phyloP scores from a whole-genome alignment of 2,888 invertebrate genomes.

The Tachina lurida region DNA sequence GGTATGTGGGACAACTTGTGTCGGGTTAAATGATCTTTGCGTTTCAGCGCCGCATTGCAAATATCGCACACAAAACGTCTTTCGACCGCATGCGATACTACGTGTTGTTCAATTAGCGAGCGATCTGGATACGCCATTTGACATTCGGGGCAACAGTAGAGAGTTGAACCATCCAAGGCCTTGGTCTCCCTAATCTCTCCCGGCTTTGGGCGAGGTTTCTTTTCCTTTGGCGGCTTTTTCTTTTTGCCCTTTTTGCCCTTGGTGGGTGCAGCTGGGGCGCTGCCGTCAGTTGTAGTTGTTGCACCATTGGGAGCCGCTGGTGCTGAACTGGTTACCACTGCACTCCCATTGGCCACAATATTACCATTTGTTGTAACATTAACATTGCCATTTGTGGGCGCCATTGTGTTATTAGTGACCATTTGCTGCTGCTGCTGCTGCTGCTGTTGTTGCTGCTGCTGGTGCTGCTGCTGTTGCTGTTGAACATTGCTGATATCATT shows the following conservation, averaged over 20 bases:
- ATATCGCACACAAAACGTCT: constrained; percentile 94
- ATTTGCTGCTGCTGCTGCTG: constrained; percentile 59
- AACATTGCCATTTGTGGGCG: constrained; percentile 73
- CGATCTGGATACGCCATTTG: constrained; percentile 95
- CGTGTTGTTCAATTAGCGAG: constrained; percentile 91
- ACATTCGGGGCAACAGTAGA: constrained; percentile 94
- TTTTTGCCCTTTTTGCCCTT: constrained; percentile 83
- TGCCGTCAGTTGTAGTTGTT: constrained; percentile 82
- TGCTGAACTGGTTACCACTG: constrained; percentile 83
- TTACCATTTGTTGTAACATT: constrained; percentile 73
- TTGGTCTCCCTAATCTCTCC: constrained; percentile 84
- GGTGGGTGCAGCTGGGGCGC: constrained; percentile 82
- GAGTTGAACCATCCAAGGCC: constrained; percentile 90
- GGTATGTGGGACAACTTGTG: constrained; percentile 95
- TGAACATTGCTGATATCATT: constrained; percentile 76
- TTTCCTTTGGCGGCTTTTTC: constrained; percentile 87
- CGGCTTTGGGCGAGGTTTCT: constrained; percentile 90
- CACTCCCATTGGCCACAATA: constrained; percentile 75
- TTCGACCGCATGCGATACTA: constrained; percentile 93
- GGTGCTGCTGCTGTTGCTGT: constrained; percentile 52
- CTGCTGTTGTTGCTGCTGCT: constrained; percentile 37
- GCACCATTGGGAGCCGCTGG: constrained; percentile 82
- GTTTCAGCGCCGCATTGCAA: constrained; percentile 93
- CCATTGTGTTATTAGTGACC: constrained; percentile 59
- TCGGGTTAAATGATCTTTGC: constrained; percentile 93